Evolutionary conservation across 2,797 vertebrate species (phyloP).

Genomic region (Pterois miles): DNA sequence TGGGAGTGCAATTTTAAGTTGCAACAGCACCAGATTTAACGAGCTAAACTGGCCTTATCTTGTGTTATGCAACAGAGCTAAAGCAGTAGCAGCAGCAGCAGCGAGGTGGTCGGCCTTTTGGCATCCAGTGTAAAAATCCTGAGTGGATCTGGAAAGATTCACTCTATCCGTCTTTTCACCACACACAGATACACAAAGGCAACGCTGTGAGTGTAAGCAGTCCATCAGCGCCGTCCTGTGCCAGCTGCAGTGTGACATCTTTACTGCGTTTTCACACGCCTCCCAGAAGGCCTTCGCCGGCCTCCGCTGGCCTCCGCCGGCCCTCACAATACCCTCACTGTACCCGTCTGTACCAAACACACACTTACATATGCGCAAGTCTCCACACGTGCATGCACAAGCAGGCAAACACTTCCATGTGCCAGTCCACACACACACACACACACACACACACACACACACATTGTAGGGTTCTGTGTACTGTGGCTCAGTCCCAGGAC

Average conservation of each 20-base stretch:
- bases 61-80: slow-evolving; percentile 33
- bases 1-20: background rate
- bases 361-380: slow-evolving; percentile 45
- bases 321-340: slow-evolving; percentile 75
- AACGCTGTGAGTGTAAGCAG: slow-evolving; percentile 53
- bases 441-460: slow-evolving; percentile 23
- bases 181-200: slow-evolving; percentile 47
- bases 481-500: slow-evolving; percentile 58
- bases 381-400: slow-evolving; percentile 37
- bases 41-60: slow-evolving; percentile 18
- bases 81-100: slow-evolving; percentile 20
- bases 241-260: slow-evolving; percentile 78
- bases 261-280: slow-evolving; percentile 79
- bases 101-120: slow-evolving; percentile 22
- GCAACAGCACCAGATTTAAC: too few species aligned
- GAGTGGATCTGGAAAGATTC: slow-evolving; percentile 28
- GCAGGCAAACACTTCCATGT: slow-evolving; percentile 49
- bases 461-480: slow-evolving; percentile 46
- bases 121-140: background rate
- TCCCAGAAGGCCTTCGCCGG: slow-evolving; percentile 62
- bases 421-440: slow-evolving; percentile 24
- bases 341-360: slow-evolving; percentile 57
- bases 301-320: too few species aligned
- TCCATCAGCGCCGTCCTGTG: slow-evolving; percentile 66
- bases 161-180: slow-evolving; percentile 19